Percentiles rank a stretch among this genome's conserved stretches.
phyloP scores from a whole-genome alignment of 1,140 invertebrate species.

The Idris sp. region DNA sequence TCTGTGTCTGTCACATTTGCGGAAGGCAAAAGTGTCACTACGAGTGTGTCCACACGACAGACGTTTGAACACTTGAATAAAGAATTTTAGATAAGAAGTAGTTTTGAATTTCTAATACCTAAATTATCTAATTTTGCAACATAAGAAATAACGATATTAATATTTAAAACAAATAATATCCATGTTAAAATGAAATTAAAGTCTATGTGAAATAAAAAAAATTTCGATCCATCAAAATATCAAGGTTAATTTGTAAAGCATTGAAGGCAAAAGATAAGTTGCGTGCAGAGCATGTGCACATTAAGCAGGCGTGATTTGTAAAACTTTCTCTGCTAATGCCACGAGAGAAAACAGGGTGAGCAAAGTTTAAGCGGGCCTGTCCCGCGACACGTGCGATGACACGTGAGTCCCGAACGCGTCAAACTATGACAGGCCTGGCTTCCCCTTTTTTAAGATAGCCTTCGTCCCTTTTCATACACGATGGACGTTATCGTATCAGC shows the following conservation, averaged over 20 bases:
- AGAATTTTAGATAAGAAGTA: constrained; percentile 40
- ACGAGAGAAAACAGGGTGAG: constrained; percentile 49
- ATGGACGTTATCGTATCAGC: constrained; percentile 44
- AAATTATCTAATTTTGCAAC: too few relatives aligned
- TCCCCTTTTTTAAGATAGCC: constrained; percentile 47
- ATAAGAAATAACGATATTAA: too few relatives aligned
- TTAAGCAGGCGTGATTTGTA: constrained; percentile 71
- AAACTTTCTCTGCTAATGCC: constrained; percentile 70
- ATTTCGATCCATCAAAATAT: constrained; percentile 29
- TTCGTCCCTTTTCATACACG: constrained; percentile 34
- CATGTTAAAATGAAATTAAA: too few relatives aligned
- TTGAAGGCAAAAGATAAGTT: constrained; percentile 59
- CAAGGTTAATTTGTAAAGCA: constrained; percentile 66
- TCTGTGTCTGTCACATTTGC: constrained; percentile 44
- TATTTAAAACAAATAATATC: too few relatives aligned
- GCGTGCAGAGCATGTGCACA: constrained; percentile 51
- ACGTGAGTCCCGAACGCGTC: constrained; percentile 75
- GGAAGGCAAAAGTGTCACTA: constrained; percentile 55
- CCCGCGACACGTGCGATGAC: constrained; percentile 70
- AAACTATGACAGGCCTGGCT: constrained; percentile 70
- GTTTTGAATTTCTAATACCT: too few relatives aligned
- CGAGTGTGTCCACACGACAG: constrained; percentile 39
- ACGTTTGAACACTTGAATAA: constrained; percentile 27
- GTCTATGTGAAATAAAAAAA: too few relatives aligned
- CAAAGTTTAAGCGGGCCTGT: constrained; percentile 42